These are phyloP conservation scores for Drosophila vallismaia DNA, from an alignment of 2,888 invertebrate genomes.

Conservation along the genomic window DNA sequence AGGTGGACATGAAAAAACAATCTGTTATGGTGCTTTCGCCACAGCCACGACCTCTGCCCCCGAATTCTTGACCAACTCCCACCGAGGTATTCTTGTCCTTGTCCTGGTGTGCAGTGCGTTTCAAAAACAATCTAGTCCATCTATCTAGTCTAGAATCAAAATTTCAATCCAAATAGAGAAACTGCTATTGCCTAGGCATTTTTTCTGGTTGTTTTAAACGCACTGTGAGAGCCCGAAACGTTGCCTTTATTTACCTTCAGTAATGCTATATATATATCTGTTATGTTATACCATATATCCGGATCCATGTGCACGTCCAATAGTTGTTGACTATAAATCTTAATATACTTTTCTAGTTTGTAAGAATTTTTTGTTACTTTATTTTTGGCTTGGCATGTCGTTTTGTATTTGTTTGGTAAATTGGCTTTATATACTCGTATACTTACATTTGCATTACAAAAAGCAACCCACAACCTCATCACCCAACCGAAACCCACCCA, in stretches of 20 bases:
- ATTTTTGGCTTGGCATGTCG: constrained; percentile 18
- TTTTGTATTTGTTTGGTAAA: constrained; percentile 28
- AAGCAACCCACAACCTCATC: constrained; percentile 17
- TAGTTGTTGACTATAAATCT: constrained; percentile 1
- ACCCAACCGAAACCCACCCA: constrained; percentile 27
- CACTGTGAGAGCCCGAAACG: constrained; percentile 19
- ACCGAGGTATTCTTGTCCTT: constrained; percentile 18
- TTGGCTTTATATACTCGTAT: constrained; percentile 23
- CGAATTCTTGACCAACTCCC: constrained; percentile 1
- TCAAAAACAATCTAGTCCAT: not conserved
- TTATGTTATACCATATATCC: no score
- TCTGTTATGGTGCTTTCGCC: no score
- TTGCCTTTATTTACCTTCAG: constrained; percentile 8
- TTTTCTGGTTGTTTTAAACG: constrained; percentile 8
- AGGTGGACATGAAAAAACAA: no score
- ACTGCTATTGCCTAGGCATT: not conserved
- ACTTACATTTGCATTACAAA: constrained; percentile 28
- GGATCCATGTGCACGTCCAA: constrained; percentile 25
- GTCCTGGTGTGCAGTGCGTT: constrained; percentile 40
- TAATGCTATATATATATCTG: constrained; percentile 18
- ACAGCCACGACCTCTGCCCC: no score
- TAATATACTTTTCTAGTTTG: constrained; percentile 14
- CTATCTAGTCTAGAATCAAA: not conserved
- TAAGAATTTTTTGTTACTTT: constrained; percentile 18
- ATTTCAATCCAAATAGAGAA: not conserved